Percentiles rank a stretch among this genome's conserved stretches.
These are phyloP conservation scores for Proales similis DNA, from an alignment of 1,140 invertebrate species.

Conservation along the genomic window DNA sequence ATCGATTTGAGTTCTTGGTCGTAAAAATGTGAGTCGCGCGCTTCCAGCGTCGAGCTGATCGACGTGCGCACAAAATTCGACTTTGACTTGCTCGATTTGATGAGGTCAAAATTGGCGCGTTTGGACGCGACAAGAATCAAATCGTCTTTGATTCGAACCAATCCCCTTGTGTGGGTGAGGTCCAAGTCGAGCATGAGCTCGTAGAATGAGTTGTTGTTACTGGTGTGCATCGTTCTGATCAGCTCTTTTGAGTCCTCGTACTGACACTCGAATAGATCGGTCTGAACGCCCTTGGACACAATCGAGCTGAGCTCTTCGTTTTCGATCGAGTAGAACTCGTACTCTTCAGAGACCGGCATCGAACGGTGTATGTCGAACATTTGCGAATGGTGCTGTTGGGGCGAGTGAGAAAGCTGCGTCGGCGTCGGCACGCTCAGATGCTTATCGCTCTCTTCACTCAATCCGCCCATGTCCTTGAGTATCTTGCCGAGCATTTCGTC, in stretches of 20 bases:
- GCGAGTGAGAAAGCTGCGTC: too few species aligned
- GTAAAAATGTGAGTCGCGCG: slow-evolving; percentile 5
- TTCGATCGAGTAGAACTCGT: slow-evolving; percentile 27
- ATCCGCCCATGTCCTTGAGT: too few species aligned
- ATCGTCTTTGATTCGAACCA: slow-evolving; percentile 25
- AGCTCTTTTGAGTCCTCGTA: too few species aligned
- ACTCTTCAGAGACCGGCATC: too few species aligned
- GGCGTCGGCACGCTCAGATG: too few species aligned
- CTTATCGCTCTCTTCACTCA: too few species aligned
- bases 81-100: slow-evolving; percentile 15
- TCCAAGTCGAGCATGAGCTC: slow-evolving; percentile 5
- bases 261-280: too few species aligned
- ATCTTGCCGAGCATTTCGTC: too few species aligned
- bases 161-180: slow-evolving; percentile 4
- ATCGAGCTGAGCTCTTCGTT: slow-evolving; percentile 25
- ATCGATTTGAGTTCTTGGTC: slow-evolving; percentile 6
- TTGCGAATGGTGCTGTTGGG: too few species aligned
- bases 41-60: slow-evolving; percentile 9
- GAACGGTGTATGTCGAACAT: too few species aligned
- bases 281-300: slow-evolving; percentile 20
- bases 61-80: slow-evolving; percentile 17
- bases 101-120: slow-evolving; percentile 12
- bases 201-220: too few species aligned
- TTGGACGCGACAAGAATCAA: slow-evolving; percentile 5
- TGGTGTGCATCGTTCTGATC: too few species aligned